Evolutionary conservation across 2,888 invertebrate genomes (phyloP), one percentile per base, ranked within the genome.

Genomic region (Cerceris rybyensis): DNA sequence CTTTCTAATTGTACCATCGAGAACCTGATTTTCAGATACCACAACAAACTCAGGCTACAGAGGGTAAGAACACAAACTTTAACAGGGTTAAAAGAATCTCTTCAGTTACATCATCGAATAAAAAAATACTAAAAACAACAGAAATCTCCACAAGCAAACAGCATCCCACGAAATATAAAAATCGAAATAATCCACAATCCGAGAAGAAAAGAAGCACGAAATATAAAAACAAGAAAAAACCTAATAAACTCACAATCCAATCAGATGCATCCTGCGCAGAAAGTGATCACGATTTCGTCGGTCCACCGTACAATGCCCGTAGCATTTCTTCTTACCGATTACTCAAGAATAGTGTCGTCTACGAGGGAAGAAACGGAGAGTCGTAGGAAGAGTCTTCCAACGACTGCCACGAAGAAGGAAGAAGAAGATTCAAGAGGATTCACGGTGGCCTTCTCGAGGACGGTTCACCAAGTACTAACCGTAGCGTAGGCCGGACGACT

Each of bases 381-480:
- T 28, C 28, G 13, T 8, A 43, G 11, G 54, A 57, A 60, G 52
- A 28, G 49, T 57, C 49, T 9, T 7, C 46, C 42, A 55, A 54
- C 46, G 55, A 14, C 6, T 14, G 7, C 1, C 39, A 28, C 43
- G 41, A 61, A 60, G 46, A 28, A 43, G 16, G 46, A 57, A 42
- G 11, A 49, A 42, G 57, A 63, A 43, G 50, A 13, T 17, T 42
- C 13, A 14, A 49, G 46, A 28, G 17, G 16, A 54, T 60, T 11
- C n/a, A 66, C 28, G n/a, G 65, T 70, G 76, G 80, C 79, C 82
- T 88, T 83, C 87, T 72, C 81, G 87, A 79, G 83, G 85, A 87
- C 86, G 85, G 88, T 87, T 81, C 84, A 84, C 83, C 83, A 87
- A 83, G 85, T 82, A 90, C 90, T 90, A 90, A 90, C 86, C 78